Conservation (phyloP, 2,797 vertebrate genomes). For the Sebastolobus alascanus region DNA sequence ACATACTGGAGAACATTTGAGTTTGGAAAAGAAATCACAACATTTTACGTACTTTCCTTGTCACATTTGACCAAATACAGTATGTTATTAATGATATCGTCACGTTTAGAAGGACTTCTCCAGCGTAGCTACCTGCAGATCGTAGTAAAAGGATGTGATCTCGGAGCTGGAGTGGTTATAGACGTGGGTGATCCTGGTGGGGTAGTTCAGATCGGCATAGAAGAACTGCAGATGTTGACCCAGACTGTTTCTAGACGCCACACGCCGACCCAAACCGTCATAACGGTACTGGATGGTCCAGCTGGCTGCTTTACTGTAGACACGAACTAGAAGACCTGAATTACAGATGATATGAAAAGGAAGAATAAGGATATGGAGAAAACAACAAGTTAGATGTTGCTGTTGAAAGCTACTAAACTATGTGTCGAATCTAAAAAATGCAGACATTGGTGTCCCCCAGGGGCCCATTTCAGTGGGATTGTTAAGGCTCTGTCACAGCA, state of each 20-base stretch:
- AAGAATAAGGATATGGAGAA: not conserved
- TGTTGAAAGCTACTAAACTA: not conserved
- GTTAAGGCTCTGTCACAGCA: not conserved
- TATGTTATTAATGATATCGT: not conserved
- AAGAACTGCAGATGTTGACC: constrained; percentile 99
- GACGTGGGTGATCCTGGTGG: constrained; percentile 96
- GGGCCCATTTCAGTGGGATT: not conserved
- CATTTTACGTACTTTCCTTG: not conserved
- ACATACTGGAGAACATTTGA: not conserved
- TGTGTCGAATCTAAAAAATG: not conserved
- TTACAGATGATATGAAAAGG: not conserved
- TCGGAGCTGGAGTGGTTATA: constrained; percentile 99
- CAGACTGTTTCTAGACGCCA: constrained; percentile 94
- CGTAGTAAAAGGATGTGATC: constrained; percentile 98
- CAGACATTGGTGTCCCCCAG: not conserved
- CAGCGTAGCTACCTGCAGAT: constrained; percentile 83
- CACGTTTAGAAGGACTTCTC: not conserved
- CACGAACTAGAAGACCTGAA: constrained; percentile 91
- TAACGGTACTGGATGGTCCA: constrained; percentile 99
- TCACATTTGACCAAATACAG: not conserved
- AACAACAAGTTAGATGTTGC: not conserved
- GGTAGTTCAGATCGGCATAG: constrained; percentile 96
- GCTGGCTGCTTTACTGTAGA: constrained; percentile 96
- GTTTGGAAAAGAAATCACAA: not conserved
- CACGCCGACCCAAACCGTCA: constrained; percentile 93